Conservation (phyloP, 2,113 vertebrate species). For the Grammomys surdaster region DNA sequence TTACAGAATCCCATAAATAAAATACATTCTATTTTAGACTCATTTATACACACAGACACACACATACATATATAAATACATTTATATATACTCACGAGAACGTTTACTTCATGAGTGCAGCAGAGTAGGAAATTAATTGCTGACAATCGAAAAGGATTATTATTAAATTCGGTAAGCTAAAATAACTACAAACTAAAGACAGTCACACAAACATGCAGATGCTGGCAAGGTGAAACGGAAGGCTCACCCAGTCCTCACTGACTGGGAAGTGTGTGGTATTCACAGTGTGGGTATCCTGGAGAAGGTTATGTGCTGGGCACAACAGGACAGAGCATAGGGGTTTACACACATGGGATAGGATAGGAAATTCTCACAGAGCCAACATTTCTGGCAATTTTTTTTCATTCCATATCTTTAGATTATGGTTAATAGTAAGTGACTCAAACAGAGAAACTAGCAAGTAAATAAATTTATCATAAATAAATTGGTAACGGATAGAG, state of each 20-base stretch:
- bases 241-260: not conserved
- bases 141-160: not conserved
- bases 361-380: not conserved
- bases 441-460: fast-evolving
- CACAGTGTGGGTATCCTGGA: not conserved
- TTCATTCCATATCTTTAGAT: not conserved
- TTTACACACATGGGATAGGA: not conserved
- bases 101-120: not conserved
- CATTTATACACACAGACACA: too few relatives aligned
- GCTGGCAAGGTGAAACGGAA: not conserved
- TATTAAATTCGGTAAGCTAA: not conserved
- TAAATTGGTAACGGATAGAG: not conserved
- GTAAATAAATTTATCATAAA: not conserved
- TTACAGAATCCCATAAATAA: not conserved
- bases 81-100: too few relatives aligned
- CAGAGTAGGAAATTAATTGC: not conserved
- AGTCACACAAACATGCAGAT: too few relatives aligned
- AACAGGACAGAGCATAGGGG: not conserved
- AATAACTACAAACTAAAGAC: not conserved
- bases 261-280: not conserved
- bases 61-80: too few relatives aligned
- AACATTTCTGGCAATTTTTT: not conserved
- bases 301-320: not conserved
- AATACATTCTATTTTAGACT: not conserved
- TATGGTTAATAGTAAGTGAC: not conserved